Conservation (phyloP, 2,797 vertebrate species). For the Haliaeetus vocifer region DNA sequence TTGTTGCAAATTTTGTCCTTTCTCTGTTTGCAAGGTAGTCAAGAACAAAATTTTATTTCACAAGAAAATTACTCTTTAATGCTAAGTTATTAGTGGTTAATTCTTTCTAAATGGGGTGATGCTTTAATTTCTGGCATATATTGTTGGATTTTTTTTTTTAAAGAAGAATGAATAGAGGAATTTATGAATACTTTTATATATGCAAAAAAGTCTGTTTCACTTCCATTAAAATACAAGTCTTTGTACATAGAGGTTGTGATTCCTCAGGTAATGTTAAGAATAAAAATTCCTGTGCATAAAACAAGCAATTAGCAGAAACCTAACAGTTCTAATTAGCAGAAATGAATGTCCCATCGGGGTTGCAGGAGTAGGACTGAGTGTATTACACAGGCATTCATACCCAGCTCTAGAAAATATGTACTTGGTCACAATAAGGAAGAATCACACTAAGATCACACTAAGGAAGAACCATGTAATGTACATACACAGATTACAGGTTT, state of each 20-base stretch:
- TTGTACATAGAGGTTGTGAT: not conserved
- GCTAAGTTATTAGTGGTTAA: not conserved
- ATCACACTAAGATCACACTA: not conserved
- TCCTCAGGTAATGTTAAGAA: not conserved
- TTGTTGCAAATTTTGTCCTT: not conserved
- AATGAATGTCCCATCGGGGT: not conserved
- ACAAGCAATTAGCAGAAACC: not conserved
- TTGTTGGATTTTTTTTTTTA: not conserved
- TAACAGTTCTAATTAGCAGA: too few relatives aligned
- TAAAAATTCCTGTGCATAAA: not conserved
- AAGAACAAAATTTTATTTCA: not conserved
- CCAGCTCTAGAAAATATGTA: rapidly evolving
- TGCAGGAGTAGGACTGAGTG: not conserved
- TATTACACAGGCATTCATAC: not conserved
- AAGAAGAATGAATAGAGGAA: not conserved
- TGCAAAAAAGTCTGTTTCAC: not conserved
- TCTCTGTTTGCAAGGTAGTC: not conserved
- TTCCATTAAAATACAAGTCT: not conserved
- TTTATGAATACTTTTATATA: not conserved
- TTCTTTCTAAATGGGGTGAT: not conserved
- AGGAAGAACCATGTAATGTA: not conserved
- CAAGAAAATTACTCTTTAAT: not conserved
- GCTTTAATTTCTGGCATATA: not conserved
- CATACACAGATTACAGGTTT: not conserved
- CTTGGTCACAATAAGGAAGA: not conserved